Percentiles rank a stretch among this genome's conserved stretches.
Conservation (phyloP, 2,113 vertebrate species). For the Zingel zingel region DNA sequence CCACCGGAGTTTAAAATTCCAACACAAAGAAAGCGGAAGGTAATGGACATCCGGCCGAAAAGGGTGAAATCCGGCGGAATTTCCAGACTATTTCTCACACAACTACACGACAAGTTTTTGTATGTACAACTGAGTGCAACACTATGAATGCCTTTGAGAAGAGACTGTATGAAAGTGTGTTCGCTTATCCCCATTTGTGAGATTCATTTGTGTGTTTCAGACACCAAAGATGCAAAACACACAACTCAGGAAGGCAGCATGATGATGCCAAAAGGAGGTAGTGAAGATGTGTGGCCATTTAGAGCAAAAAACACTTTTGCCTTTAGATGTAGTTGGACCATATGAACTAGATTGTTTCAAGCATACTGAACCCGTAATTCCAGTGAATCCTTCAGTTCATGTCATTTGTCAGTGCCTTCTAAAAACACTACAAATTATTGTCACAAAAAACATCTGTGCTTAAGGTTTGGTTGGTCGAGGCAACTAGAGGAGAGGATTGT, state of each 20-base stretch:
- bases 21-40: too few species aligned
- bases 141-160: neutral
- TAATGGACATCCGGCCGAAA: too few species aligned
- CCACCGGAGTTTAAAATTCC: rapidly evolving
- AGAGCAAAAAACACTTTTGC: neutral
- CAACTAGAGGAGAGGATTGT: neutral
- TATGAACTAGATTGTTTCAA: neutral
- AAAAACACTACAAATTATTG: too few species aligned
- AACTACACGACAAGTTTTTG: neutral
- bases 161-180: neutral
- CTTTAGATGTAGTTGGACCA: neutral
- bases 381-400: neutral
- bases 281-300: neutral
- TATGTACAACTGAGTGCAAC: neutral
- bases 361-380: neutral
- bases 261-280: neutral
- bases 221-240: neutral
- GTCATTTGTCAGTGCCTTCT: neutral
- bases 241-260: neutral
- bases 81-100: neutral
- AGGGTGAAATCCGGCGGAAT: too few species aligned
- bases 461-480: neutral
- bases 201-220: neutral
- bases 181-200: neutral
- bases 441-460: neutral